phyloP scores from a whole-genome alignment of 2,113 vertebrate genomes.

The Chlamydotis undulata region DNA sequence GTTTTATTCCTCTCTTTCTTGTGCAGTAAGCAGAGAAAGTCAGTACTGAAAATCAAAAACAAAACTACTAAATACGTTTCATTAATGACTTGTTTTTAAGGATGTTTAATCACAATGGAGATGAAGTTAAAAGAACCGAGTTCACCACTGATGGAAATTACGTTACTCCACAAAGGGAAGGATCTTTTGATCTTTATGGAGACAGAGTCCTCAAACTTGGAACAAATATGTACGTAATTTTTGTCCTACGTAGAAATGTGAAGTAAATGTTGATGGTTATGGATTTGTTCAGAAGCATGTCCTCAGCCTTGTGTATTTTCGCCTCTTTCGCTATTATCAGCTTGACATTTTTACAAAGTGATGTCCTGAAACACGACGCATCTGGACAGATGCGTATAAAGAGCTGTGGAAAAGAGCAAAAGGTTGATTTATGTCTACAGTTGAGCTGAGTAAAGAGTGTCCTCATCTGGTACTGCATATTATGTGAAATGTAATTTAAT shows the following conservation, averaged over 20 bases:
- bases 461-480: neutral
- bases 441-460: neutral
- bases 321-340: neutral
- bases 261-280: neutral
- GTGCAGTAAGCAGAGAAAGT: neutral
- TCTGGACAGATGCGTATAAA: neutral
- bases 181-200: conserved; percentile 93
- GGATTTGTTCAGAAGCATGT: neutral
- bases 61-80: neutral
- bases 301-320: neutral
- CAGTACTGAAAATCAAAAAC: neutral
- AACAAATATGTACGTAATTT: conserved; percentile 91
- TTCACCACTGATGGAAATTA: conserved; percentile 89
- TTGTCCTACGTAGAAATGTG: neutral
- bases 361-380: neutral
- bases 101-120: conserved; percentile 84
- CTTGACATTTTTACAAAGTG: neutral
- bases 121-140: conserved; percentile 82
- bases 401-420: neutral
- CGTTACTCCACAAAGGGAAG: conserved; percentile 82
- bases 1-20: neutral
- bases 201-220: conserved; percentile 93
- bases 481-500: neutral
- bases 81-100: conserved; percentile 68
- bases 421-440: neutral